Base-by-base conservation (phyloP, 2,888 invertebrate species). In the Byasa hedistus region DNA sequence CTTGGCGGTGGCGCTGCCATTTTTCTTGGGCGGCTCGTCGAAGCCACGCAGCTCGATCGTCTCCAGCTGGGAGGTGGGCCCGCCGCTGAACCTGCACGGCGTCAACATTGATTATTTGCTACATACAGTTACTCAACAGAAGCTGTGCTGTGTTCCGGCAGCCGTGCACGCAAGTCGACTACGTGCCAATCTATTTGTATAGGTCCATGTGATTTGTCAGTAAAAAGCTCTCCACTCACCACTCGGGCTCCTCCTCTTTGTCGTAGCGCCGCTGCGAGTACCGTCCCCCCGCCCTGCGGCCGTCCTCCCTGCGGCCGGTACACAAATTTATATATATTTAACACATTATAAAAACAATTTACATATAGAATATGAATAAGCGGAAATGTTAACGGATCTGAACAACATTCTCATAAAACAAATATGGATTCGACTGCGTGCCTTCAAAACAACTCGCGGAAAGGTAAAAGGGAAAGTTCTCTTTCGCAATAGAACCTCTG, bases 21-120 rank as follows among this genome's bases (percentile, higher is more conserved):
- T 85, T 73, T 87, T 87, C 77, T 87, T 88, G 69, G 79, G 54
- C 51, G 94, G 94, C 71, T 96, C 97, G 76, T 98, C 98, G 87
- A 98, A 98, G 22, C 98, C 98, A 59, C 96, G 95, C 75, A 98
- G 91, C 85, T 98, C 98, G 76, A 98, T 98, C 51, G 97, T 97
- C 77, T 98, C 98, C 79, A 95, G 84, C 82, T 98, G 96, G 69
- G 98, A 98, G 69, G 96, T 96, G 57, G 98, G 98, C 57, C 98
- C 98, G 69, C 95, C 95, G 77, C 96, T 96, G 80, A 95, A 96
- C 94, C 92, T 91, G 75, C 2, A 68, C 48, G 12, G 19, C 10
- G 44, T 4, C 23, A 24, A 24, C 56, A 54, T 15, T 54, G 3
- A 4, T 15, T 54, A 54, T 23, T 22, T 12, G 21, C 54, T 54